Evolutionary conservation across 2,797 vertebrate species (phyloP).

Genomic region (Sarcophilus harrisii): DNA sequence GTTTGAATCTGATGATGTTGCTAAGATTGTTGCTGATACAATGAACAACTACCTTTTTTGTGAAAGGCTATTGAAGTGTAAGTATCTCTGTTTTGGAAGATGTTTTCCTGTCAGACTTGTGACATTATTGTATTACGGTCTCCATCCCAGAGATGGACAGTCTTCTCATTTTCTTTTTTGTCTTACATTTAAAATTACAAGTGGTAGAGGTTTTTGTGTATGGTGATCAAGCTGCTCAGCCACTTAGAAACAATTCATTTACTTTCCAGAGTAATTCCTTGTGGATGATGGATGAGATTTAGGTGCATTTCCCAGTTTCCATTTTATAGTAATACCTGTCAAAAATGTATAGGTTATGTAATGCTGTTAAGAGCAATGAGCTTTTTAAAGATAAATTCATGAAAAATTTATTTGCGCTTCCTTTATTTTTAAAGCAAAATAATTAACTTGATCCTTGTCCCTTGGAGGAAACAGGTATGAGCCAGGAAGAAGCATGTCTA

Average conservation of each 20-base stretch:
- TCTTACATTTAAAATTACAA: background rate
- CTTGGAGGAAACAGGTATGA: background rate
- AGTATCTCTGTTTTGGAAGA: conserved; percentile 77
- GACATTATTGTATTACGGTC: background rate
- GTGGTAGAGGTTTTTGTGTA: background rate
- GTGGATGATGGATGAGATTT: background rate
- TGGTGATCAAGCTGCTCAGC: background rate
- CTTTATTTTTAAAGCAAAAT: background rate
- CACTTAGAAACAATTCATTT: background rate
- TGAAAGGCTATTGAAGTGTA: conserved; percentile 94
- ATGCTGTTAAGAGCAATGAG: background rate
- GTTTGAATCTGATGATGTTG: conserved; percentile 95
- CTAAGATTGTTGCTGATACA: conserved; percentile 95
- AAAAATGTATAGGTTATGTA: background rate
- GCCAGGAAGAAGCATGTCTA: background rate
- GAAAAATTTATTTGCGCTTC: background rate
- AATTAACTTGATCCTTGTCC: background rate
- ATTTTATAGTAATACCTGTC: background rate
- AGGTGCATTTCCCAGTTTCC: background rate
- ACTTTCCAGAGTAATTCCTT: background rate
- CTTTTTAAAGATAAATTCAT: background rate
- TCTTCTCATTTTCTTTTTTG: background rate
- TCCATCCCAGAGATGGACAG: background rate
- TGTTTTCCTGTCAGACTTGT: background rate
- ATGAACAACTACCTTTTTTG: conserved; percentile 98